Evolutionary conservation across 2,113 vertebrate genomes (phyloP), one percentile per base, ranked within the genome.

Genomic region (Chionodraco myersi): DNA sequence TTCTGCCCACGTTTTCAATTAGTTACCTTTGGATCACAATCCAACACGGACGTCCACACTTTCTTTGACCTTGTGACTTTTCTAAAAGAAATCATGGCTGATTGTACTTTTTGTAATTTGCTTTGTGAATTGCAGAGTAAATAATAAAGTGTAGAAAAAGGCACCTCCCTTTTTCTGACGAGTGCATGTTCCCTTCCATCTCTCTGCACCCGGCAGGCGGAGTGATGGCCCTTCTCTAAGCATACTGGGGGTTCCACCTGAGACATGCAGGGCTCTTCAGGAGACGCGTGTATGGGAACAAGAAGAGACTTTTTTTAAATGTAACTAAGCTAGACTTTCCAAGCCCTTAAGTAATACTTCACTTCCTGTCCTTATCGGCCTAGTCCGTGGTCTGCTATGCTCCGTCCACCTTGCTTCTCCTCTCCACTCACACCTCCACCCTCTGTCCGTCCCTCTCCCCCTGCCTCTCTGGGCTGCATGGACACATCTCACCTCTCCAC

Each of bases 401-500:
- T 59, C 41, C 58, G 53, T 53, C 62, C 59, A 73, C 80, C 80
- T 80, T 53, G 12, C 14, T 44, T 71, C 79, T 71, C 57, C 73
- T 66, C 26, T 16, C 41, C 44, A 9, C 63, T 62, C 44, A 82
- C 70, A 83, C 76, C 86, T 80, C 61, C 80, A 70, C 73, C 75
- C 71, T 85, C 77, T 78, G 69, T 12, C 53, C 36, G 44, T 44
- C 86, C n/a, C 56, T 72, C 80, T 82, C 77, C 76, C 66, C 51
- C 69, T 74, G 54, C 80, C 84, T 80, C 74, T 83, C 57, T 68
- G 88, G 87, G 92, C 86, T 80, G 91, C 88, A 91, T 87, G 44
- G 90, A 94, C 93, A 86, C 91, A 88, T 93, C 92, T 94, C 92
- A 95, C 94, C 93, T 96, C 94, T 91, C 91, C 87, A 78, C 93